phyloP scores from a whole-genome alignment of 2,113 vertebrate species.

The Nannospalax galili region DNA sequence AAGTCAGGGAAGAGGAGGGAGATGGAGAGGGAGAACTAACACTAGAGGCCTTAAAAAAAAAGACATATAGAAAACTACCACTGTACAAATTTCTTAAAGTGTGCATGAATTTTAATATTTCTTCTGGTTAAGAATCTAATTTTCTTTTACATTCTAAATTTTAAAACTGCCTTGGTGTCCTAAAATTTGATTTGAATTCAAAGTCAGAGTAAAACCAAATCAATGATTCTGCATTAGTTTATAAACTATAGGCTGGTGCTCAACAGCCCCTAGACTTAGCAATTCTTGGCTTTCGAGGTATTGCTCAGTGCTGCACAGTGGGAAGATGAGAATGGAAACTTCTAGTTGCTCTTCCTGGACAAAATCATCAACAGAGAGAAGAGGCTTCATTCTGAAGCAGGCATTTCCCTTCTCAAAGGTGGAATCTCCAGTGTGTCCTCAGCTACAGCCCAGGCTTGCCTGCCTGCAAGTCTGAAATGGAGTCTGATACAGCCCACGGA shows the following conservation, averaged over 20 bases:
- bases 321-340: not conserved
- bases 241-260: not conserved
- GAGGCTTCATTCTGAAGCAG: not conserved
- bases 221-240: not conserved
- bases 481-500: not conserved
- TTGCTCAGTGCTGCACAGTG: not conserved
- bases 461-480: not conserved
- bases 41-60: too few relatives aligned
- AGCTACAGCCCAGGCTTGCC: too few relatives aligned
- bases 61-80: too few relatives aligned
- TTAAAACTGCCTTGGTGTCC: not conserved
- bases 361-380: not conserved
- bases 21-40: too few relatives aligned
- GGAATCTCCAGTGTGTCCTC: too few relatives aligned
- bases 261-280: not conserved
- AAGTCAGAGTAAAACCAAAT: not conserved
- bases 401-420: not conserved
- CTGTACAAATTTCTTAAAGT: too few relatives aligned
- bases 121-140: not conserved
- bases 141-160: not conserved
- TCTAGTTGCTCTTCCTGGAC: not conserved
- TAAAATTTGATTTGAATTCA: slow-evolving; percentile 6
- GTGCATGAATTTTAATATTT: not conserved
- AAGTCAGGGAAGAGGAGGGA: too few relatives aligned
- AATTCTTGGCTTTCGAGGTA: not conserved